These are phyloP conservation scores for Opisthocomus hoazin DNA, from an alignment of 2,113 vertebrate species.

Conservation along the genomic window DNA sequence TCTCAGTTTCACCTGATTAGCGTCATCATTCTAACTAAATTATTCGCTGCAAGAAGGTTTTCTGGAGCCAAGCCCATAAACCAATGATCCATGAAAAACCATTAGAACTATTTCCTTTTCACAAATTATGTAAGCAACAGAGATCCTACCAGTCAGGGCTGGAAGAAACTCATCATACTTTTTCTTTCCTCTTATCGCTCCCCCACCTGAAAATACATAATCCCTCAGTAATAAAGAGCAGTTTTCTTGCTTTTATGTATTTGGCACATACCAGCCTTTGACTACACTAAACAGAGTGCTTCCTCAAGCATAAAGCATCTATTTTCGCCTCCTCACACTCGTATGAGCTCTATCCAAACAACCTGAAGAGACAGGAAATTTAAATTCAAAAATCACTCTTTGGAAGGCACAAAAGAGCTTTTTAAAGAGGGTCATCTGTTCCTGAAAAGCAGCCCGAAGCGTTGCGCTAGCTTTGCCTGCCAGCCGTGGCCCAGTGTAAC, in stretches of 20 bases:
- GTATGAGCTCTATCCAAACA: not conserved
- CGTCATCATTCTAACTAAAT: not conserved
- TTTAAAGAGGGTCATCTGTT: not conserved
- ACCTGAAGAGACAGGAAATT: not conserved
- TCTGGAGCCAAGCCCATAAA: conserved; percentile 4
- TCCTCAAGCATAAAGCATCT: not conserved
- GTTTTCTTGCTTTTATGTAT: not conserved
- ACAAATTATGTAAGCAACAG: not conserved
- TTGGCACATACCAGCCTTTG: not conserved
- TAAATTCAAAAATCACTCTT: not conserved
- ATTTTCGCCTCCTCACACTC: not conserved
- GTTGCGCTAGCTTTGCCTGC: not conserved
- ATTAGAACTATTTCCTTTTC: not conserved
- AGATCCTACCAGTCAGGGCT: not conserved
- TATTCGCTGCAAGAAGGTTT: not conserved
- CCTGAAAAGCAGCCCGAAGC: not conserved
- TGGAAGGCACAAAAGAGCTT: not conserved
- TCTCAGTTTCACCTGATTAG: conserved; percentile 4
- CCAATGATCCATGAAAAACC: not conserved
- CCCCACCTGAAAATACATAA: not conserved
- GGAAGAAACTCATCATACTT: not conserved
- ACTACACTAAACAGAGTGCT: not conserved
- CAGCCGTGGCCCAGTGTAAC: not conserved
- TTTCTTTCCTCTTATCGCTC: not conserved
- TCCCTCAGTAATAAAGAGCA: not conserved